phyloP scores from a whole-genome alignment of 2,113 vertebrate genomes.

The human (Homo sapiens) region GRCh38 chr1:44264501-44265000 shows the following conservation, averaged over 20 bases:
- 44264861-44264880: slow-evolving; percentile 68
- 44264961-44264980: neutral
- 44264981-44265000: slow-evolving; percentile 5
- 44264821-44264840: slow-evolving; percentile 79
- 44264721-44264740: slow-evolving; percentile 53
- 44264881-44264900: slow-evolving; percentile 74
- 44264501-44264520: slow-evolving; percentile 83
- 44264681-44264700: slow-evolving; percentile 62
- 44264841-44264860: slow-evolving; percentile 80
- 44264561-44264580: slow-evolving; percentile 86
- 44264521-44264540: slow-evolving; percentile 83
- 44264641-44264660: slow-evolving; percentile 87
- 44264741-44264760: slow-evolving; percentile 76
- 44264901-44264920: slow-evolving; percentile 71
- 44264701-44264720: slow-evolving; percentile 51
- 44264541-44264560: slow-evolving; percentile 84
- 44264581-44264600: slow-evolving; percentile 70
- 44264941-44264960: neutral
- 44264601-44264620: slow-evolving; percentile 80
- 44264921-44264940: slow-evolving; percentile 62
- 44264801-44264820: slow-evolving; percentile 77
- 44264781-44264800: slow-evolving; percentile 75
- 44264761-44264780: slow-evolving; percentile 48
- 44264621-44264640: slow-evolving; percentile 75
- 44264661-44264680: slow-evolving; percentile 86